Base-by-base conservation (phyloP, 1,140 invertebrate genomes). In the Macrobrachium rosenbergii region DNA sequence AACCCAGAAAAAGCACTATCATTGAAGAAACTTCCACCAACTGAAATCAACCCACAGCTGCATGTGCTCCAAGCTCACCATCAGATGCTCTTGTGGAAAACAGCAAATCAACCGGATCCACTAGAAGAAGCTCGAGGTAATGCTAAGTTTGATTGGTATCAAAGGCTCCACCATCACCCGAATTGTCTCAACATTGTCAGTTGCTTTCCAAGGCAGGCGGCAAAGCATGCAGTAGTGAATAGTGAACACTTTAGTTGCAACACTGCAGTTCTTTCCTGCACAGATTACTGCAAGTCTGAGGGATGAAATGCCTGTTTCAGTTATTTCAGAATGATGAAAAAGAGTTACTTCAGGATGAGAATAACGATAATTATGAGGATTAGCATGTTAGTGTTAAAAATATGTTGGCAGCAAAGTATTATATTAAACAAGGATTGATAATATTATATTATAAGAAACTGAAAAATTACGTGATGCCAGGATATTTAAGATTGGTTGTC, bases 231-330 rank as follows among this genome's bases (percentile, higher is more conserved):
- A 78, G 76, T 37, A 37, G 3, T 37, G 52, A 19, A 78, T 37
- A 37, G 3, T 37, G 52, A 19, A 78, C 76, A 23, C 37, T 78
- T 37, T 58, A 78, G 45, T 52, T 78, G 43, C 76, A 78, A 78
- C 76, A 59, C 17, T 78, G 52, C 76, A 52, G 76, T 12, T 19
- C 19, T 43, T 78, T 78, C 76, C 17, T 78, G 45, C 37, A 45
- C 76, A n/a, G 1, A 78, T 58, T 78, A 77, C 45, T 77, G 5
- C 45, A 77, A 52, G 43, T 77, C 23, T 21, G 75, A 77, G 21
- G 43, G 75, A 77, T 5, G 75, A 37, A 37, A 37, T 37, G 28
- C 28, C 3, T 37, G 28, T 3, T 37, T 2, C 28, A 37, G 28
- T 37, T 3, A 37, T 37, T 37, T 37, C 3, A 37, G 28, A 37